Evolutionary conservation across 1,140 invertebrate genomes (phyloP).

Genomic region (Pinna nobilis): DNA sequence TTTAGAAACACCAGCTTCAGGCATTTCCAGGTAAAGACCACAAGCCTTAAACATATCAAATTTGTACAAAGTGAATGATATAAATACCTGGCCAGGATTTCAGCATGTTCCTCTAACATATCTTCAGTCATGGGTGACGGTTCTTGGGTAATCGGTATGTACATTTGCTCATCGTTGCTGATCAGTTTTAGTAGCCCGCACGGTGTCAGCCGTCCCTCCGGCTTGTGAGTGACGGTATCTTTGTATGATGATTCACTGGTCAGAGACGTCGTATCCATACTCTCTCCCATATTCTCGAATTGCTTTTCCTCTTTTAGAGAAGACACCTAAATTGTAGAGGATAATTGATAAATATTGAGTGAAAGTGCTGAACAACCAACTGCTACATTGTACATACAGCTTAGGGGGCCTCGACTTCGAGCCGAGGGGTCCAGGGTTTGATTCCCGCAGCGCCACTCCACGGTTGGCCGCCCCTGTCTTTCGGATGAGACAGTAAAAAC

Average conservation of each 20-base stretch:
- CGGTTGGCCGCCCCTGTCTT: too few relatives aligned
- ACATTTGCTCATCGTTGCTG: slow-evolving; percentile 77
- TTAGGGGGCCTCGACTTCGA: too few relatives aligned
- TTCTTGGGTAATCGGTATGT: slow-evolving; percentile 94
- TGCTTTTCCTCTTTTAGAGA: background rate
- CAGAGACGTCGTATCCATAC: slow-evolving; percentile 33
- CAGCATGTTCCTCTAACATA: slow-evolving; percentile 93
- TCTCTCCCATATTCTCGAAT: slow-evolving; percentile 7
- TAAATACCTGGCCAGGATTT: slow-evolving; percentile 82
- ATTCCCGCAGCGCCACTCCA: too few relatives aligned
- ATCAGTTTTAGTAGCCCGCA: slow-evolving; percentile 74
- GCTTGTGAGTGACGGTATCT: slow-evolving; percentile 68
- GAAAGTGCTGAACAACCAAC: too few relatives aligned
- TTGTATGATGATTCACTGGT: slow-evolving; percentile 51
- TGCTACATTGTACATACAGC: too few relatives aligned
- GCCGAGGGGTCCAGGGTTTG: too few relatives aligned
- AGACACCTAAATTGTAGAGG: too few relatives aligned
- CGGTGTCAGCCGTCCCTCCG: slow-evolving; percentile 83
- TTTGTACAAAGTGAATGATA: background rate
- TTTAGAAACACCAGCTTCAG: too few relatives aligned
- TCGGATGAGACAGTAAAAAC: too few relatives aligned
- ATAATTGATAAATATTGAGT: too few relatives aligned
- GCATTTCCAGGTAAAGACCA: too few relatives aligned
- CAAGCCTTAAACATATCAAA: too few relatives aligned
- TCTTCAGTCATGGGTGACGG: slow-evolving; percentile 98